Percentiles rank a stretch among this genome's conserved stretches.
Conservation (phyloP, 2,888 invertebrate species). For the Acrobasis consociella region DNA sequence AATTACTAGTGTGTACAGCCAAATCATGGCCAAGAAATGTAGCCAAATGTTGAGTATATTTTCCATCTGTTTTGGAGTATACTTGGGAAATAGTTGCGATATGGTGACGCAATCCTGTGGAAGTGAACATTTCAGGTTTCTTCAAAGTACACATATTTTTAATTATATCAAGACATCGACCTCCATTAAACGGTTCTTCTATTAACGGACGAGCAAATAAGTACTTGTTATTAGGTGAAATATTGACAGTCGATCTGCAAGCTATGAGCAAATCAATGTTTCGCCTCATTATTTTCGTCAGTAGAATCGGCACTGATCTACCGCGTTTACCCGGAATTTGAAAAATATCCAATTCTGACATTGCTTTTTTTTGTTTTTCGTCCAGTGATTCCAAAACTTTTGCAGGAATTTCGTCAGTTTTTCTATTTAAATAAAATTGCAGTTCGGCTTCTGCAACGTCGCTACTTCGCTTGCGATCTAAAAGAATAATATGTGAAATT, state of each 20-base stretch:
- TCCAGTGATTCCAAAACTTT: conserved; percentile 18
- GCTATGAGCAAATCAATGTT: neutral
- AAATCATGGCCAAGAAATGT: conserved; percentile 23
- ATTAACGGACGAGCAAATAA: neutral
- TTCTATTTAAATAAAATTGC: conserved; percentile 18
- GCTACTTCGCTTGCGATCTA: conserved; percentile 21
- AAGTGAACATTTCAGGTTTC: neutral
- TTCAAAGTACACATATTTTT: neutral
- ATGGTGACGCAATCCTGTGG: neutral
- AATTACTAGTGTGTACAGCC: conserved; percentile 23
- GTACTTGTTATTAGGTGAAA: neutral
- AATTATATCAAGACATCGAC: neutral
- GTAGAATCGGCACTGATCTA: neutral
- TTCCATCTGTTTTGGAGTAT: neutral
- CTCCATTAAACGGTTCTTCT: neutral
- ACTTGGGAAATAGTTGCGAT: neutral
- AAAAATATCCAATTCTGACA: conserved; percentile 21
- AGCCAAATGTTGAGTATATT: conserved; percentile 12
- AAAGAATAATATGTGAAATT: conserved; percentile 19
- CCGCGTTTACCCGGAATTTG: conserved; percentile 14
- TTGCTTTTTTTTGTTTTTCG: conserved; percentile 13
- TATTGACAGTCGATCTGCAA: neutral
- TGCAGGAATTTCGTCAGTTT: conserved; percentile 11
- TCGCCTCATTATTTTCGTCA: neutral
- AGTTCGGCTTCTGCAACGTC: conserved; percentile 21